Percentiles rank a stretch among this genome's conserved stretches.
These are phyloP conservation scores for Heliconius himera DNA, from an alignment of 1,140 invertebrate species.

Conservation along the genomic window DNA sequence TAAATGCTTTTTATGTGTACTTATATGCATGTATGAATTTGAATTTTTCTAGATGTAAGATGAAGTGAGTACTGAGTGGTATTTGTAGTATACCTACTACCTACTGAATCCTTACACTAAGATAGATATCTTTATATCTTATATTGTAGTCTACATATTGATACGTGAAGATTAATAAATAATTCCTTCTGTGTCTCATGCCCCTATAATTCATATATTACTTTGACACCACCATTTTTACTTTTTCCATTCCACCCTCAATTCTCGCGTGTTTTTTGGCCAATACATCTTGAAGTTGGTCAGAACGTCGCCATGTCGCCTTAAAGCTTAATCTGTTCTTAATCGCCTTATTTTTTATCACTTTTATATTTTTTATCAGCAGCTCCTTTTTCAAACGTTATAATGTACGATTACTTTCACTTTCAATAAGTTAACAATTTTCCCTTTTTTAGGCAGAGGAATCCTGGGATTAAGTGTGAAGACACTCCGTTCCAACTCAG, in stretches of 20 bases:
- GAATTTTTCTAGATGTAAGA: no score
- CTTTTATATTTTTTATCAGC: neutral
- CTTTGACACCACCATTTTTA: neutral
- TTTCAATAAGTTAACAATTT: no score
- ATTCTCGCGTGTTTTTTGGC: neutral
- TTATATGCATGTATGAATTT: no score
- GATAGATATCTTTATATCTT: no score
- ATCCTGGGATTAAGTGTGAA: neutral
- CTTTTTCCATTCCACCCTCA: neutral
- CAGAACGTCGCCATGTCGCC: slow-evolving; percentile 6
- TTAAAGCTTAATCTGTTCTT: slow-evolving; percentile 3
- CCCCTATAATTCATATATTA: neutral
- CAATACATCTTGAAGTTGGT: neutral
- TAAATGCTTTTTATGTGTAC: no score
- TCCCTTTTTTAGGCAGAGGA: neutral
- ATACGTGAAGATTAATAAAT: neutral
- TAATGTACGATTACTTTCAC: no score
- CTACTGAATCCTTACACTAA: no score
- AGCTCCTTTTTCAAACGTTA: no score
- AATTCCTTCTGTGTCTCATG: neutral
- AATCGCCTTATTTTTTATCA: slow-evolving; percentile 9
- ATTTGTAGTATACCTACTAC: no score
- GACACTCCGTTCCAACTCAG: neutral
- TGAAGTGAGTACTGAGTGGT: no score
- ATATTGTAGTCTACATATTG: no score